Base-by-base conservation (phyloP, 35 echinoderm and acorn worm species). In the Acanthaster planci region DNA sequence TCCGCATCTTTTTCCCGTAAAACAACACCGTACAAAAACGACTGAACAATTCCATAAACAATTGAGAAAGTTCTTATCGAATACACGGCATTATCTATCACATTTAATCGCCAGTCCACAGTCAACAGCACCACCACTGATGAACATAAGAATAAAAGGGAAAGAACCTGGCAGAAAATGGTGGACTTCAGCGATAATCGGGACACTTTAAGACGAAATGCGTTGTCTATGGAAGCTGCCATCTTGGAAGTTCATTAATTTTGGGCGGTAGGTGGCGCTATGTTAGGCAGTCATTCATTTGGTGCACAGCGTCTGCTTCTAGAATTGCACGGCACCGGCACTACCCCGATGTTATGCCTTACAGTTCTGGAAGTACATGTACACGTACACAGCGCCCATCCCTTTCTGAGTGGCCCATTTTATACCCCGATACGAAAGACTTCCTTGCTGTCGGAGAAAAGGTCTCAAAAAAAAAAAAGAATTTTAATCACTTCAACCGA, bases 51-150 rank as follows among this genome's bases (percentile, higher is more conserved):
- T 32, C 79, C 36, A 44, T 82, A 52, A 2, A 76, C 27, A 14
- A 82, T n/a, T 5, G 60, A 64, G 17, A 64, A 80, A 29, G 82
- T 76, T 84, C 82, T 89, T 52, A 89, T 75, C n/a, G 87, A 64
- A 18, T 89, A 72, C 51, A 82, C 52, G 0, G 87, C 55, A 57
- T 84, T 51, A n/a, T 80, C 37, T 19, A 89, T 38, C 31, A 89
- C 35, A 40, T 55, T 89, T 26, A 83, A 82, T 83, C 60, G 18
- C 44, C 79, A 76, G 38, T 89, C 67, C 36, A 77, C 38, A 10
- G 54, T 22, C 26, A 89, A 18, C 12, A 89, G 60, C 21, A 84
- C 18, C 54, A 76, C 19, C 39, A 39, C 77, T 77, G 80, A 17
- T 2, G 51, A 18, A 3, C 82, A 27, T 19, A 53, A 12, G 18